Base-by-base conservation (phyloP, 2,797 vertebrate genomes). In the Silurus lanzhouensis region DNA sequence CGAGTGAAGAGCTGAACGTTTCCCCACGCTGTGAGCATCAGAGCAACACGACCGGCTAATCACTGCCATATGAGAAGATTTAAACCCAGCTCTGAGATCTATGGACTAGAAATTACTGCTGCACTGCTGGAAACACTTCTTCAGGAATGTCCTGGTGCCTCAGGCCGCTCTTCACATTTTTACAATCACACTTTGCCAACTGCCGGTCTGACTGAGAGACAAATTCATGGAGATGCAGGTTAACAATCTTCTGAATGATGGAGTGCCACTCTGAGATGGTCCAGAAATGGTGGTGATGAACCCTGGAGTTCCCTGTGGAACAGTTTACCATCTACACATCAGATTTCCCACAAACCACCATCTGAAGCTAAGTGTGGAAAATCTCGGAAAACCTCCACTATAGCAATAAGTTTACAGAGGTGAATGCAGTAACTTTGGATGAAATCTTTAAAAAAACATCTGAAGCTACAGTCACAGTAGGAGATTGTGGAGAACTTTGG, bases 71-170 rank as follows among this genome's bases (percentile, higher is more conserved):
- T 82, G 81, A 82, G 52, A 60, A 5, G 81, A 82, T 82, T 82
- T 82, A 71, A 82, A 70, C 4, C 27, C 66, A 82, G 81, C 52
- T 38, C 52, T 60, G 81, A 71, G 66, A 82, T 82, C 81, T 71
- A 27, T 70, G 66, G 81, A 58, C 27, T 66, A 82, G 81, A 82
- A 82, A 82, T 82, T 82, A 82, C 81, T 82, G 66, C 81, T 71
- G 66, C 27, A 48, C 81, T 82, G 81, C 81, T 82, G 81, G 81
- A 82, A 82, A 71, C 81, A 82, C 81, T 82, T 82, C 81, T 82
- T 82, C 55, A 71, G 81, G 81, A 82, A 82, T 82, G 81, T 82
- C 52, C 58, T 82, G 66, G 81, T 71, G 66, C 81, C 66, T 82
- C 81, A 82, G 81, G 81, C 81, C 52, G 58, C 66, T 71, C 66